Evolutionary conservation across 2,888 invertebrate genomes (phyloP).

Genomic region (Aromia moschata): DNA sequence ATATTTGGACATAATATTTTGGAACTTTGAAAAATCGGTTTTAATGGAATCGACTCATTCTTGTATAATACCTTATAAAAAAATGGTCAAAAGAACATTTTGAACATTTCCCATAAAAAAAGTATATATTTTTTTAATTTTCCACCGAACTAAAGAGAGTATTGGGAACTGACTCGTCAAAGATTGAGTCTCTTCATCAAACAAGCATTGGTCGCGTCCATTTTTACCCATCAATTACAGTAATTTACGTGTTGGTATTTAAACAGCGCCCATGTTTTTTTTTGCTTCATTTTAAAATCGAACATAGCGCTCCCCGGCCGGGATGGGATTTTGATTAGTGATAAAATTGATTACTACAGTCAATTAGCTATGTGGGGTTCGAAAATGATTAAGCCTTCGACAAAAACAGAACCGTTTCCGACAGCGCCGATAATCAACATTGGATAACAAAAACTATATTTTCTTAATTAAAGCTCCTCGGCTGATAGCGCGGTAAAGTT

Average conservation of each 20-base stretch:
- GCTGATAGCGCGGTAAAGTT: background rate
- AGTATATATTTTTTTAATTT: no score
- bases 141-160: no score
- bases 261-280: constrained; percentile 1
- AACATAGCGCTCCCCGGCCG: constrained; percentile 7
- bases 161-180: no score
- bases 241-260: background rate
- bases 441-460: constrained; percentile 4
- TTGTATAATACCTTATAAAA: no score
- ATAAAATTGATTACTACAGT: constrained; percentile 21
- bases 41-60: no score
- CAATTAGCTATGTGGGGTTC: constrained; percentile 17
- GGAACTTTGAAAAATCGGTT: no score
- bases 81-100: no score
- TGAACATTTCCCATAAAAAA: no score
- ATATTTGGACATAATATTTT: no score
- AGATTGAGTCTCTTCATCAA: no score
- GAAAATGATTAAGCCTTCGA: constrained; percentile 13
- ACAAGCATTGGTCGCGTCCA: background rate
- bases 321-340: constrained; percentile 21
- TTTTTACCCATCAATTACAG: background rate
- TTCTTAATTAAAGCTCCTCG: constrained; percentile 4
- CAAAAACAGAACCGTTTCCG: constrained; percentile 16
- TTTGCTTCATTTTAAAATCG: constrained; percentile 15
- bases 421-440: constrained; percentile 20